phyloP scores from a whole-genome alignment of 2,797 vertebrate genomes.

The Staurois parvus region DNA sequence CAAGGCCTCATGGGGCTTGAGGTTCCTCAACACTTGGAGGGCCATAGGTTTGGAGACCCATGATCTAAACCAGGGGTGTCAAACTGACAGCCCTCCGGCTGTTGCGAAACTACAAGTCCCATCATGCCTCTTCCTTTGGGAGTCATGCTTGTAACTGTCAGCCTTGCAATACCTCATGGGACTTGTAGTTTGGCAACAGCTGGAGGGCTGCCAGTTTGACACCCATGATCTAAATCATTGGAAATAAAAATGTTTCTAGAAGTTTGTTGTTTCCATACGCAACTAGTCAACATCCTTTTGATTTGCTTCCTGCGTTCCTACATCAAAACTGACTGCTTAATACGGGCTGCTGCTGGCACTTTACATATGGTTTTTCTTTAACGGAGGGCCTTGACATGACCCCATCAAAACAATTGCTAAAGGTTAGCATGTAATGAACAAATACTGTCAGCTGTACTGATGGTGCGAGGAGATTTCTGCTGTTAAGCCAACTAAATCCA shows the following conservation, averaged over 20 bases:
- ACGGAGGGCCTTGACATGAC: constrained; percentile 29
- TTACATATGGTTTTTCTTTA: constrained; percentile 12
- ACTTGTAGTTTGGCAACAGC: too few relatives aligned
- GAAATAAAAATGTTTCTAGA: not conserved
- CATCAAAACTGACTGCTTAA: not conserved
- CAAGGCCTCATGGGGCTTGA: too few relatives aligned
- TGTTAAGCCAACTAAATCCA: constrained; percentile 17
- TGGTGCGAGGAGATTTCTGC: constrained; percentile 21
- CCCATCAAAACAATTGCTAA: constrained; percentile 29
- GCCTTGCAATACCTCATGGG: too few relatives aligned
- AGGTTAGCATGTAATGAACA: constrained; percentile 32
- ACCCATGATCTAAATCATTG: too few relatives aligned
- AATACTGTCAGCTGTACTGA: constrained; percentile 43
- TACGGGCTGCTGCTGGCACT: not conserved
- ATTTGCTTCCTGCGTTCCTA: not conserved
- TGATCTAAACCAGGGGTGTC: too few relatives aligned
- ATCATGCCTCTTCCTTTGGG: too few relatives aligned
- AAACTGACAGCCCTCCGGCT: too few relatives aligned
- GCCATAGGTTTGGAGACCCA: too few relatives aligned
- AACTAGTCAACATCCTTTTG: not conserved
- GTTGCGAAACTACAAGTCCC: too few relatives aligned
- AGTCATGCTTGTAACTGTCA: too few relatives aligned
- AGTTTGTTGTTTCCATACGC: not conserved
- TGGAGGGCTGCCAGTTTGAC: too few relatives aligned
- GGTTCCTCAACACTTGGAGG: too few relatives aligned